Conservation (phyloP, 30 jellyfish, hydroid and myxozoan genomes). For the Cassiopea andromeda region DNA sequence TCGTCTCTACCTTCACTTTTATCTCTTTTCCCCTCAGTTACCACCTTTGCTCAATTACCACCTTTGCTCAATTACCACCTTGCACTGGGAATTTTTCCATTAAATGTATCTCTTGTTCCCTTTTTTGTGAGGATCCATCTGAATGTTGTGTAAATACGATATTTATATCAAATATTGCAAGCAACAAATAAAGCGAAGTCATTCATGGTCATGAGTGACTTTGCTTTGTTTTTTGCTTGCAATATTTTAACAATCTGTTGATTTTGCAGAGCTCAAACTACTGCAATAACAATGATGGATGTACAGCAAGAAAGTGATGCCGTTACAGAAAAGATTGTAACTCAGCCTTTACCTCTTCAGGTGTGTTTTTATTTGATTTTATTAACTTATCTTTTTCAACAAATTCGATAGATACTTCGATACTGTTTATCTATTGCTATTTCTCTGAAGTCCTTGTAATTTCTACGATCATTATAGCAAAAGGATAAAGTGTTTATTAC, state of each 20-base stretch:
- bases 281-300: conserved; percentile 91
- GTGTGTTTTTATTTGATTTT: conserved; percentile 22
- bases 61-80: neutral
- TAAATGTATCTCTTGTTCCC: neutral
- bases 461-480: no score
- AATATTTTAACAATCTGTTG: neutral
- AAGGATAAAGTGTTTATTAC: no score
- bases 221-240: no score
- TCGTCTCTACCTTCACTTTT: neutral
- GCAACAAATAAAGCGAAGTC: no score
- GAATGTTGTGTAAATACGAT: no score
- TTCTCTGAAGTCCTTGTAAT: no score
- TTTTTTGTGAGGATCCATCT: no score
- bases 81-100: neutral
- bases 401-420: no score
- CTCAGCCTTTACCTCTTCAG: conserved; percentile 80
- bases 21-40: neutral
- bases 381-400: neutral
- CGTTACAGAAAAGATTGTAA: conserved; percentile 40
- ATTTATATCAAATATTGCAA: no score
- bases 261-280: conserved; percentile 71
- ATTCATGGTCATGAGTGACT: no score
- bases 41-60: neutral
- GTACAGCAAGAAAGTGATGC: conserved; percentile 89
- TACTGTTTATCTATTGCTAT: no score